These are phyloP conservation scores for Xenentodon cancila DNA, from an alignment of 2,797 vertebrate species.

Conservation along the genomic window DNA sequence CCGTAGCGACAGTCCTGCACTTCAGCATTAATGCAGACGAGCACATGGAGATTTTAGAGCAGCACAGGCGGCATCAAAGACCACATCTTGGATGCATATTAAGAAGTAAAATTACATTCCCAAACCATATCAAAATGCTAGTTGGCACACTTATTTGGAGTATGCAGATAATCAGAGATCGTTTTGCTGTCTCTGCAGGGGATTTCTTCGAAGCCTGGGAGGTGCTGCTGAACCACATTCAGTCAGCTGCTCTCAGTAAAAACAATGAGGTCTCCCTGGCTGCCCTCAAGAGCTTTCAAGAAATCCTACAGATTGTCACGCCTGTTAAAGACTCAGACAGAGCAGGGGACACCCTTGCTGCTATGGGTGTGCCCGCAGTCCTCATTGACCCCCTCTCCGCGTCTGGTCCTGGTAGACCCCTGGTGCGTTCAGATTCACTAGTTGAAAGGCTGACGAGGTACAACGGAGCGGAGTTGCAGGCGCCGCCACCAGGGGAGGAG, in stretches of 20 bases:
- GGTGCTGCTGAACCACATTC: constrained; percentile 97
- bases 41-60: no score
- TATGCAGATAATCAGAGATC: no score
- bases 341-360: constrained; percentile 87
- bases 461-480: constrained; percentile 81
- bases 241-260: constrained; percentile 98
- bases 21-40: no score
- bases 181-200: constrained; percentile 74
- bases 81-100: no score
- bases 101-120: no score
- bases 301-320: constrained; percentile 96
- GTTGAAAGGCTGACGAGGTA: constrained; percentile 91
- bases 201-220: constrained; percentile 99
- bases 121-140: no score
- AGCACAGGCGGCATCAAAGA: no score
- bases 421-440: constrained; percentile 92
- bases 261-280: constrained; percentile 98
- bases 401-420: constrained; percentile 88
- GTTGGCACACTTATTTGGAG: no score
- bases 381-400: constrained; percentile 89
- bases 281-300: constrained; percentile 99
- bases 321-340: constrained; percentile 91
- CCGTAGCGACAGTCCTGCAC: no score
- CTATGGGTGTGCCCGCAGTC: constrained; percentile 90
- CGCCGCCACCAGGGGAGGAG: constrained; percentile 86